These are phyloP conservation scores for Drosophila flavopinicola DNA, from an alignment of 2,888 invertebrate genomes.

Conservation along the genomic window DNA sequence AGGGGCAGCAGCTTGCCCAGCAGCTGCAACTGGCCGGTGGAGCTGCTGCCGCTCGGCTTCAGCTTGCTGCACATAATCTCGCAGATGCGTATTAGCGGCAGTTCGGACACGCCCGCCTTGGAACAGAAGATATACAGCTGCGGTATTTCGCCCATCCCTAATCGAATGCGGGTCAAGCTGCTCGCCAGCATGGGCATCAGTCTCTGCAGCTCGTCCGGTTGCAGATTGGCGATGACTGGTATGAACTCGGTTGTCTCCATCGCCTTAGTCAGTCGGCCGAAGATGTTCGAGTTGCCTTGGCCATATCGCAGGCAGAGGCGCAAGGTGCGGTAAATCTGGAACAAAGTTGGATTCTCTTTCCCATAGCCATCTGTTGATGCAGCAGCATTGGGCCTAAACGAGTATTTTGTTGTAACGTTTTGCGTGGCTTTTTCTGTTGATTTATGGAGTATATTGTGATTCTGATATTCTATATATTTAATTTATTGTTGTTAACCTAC, in stretches of 20 bases:
- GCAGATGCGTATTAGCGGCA: slow-evolving; percentile 20
- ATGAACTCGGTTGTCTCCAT: slow-evolving; percentile 24
- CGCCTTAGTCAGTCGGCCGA: slow-evolving; percentile 7
- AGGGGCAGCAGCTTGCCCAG: slow-evolving; percentile 27
- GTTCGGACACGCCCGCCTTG: background rate
- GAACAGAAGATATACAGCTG: background rate
- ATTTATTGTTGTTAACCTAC: slow-evolving; percentile 30
- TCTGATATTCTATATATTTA: background rate
- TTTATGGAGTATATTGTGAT: background rate
- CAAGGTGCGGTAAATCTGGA: slow-evolving; percentile 19
- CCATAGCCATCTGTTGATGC: background rate
- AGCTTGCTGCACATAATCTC: slow-evolving; percentile 1
- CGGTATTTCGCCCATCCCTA: slow-evolving; percentile 14
- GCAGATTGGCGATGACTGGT: background rate
- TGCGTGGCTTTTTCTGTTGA: background rate
- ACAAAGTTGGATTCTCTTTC: background rate
- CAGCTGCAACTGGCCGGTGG: background rate
- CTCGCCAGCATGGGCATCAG: slow-evolving; percentile 33
- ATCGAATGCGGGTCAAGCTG: slow-evolving; percentile 20
- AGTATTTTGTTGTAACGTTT: background rate
- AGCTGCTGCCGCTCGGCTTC: background rate
- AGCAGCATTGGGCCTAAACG: too few species aligned
- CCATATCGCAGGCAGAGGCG: slow-evolving; percentile 27
- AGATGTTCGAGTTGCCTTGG: slow-evolving; percentile 3
- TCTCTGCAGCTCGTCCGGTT: slow-evolving; percentile 4